A percentile compares a stretch with the other conserved stretches of the same genome.
Evolutionary conservation across 2,797 vertebrate genomes (phyloP).

Genomic region (Tangara arthus): DNA sequence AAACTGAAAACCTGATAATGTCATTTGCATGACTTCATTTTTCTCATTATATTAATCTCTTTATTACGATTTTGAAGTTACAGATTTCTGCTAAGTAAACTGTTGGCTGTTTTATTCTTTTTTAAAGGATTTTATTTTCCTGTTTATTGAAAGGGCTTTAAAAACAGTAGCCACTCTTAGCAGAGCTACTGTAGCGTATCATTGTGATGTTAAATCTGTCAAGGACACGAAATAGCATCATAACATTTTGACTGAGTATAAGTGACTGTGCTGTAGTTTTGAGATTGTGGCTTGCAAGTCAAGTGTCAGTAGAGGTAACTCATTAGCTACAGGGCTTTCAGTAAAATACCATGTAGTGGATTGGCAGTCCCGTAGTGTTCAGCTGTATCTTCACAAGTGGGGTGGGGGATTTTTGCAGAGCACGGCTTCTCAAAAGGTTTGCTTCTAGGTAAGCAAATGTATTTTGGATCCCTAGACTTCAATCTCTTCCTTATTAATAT

Average conservation of each 20-base stretch:
- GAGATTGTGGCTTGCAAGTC: neutral
- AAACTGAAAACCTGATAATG: neutral
- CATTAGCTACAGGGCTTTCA: neutral
- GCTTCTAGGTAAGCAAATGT: neutral
- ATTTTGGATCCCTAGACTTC: neutral
- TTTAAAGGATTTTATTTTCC: neutral
- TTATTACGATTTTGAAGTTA: neutral
- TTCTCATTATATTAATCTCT: neutral
- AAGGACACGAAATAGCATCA: neutral
- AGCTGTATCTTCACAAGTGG: neutral
- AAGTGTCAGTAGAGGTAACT: neutral
- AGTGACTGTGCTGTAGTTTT: neutral
- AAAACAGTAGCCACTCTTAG: neutral
- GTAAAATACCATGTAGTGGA: neutral
- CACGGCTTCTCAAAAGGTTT: neutral
- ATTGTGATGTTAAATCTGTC: neutral
- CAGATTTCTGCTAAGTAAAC: neutral
- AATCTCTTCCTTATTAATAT: neutral
- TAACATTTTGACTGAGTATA: neutral
- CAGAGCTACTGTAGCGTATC: neutral
- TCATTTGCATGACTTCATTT: neutral
- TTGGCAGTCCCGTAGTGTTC: neutral
- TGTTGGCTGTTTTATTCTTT: neutral
- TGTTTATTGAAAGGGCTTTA: neutral
- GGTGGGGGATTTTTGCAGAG: neutral